Conservation (phyloP, 1,140 invertebrate species). For the Leptonema lineaticorne region DNA sequence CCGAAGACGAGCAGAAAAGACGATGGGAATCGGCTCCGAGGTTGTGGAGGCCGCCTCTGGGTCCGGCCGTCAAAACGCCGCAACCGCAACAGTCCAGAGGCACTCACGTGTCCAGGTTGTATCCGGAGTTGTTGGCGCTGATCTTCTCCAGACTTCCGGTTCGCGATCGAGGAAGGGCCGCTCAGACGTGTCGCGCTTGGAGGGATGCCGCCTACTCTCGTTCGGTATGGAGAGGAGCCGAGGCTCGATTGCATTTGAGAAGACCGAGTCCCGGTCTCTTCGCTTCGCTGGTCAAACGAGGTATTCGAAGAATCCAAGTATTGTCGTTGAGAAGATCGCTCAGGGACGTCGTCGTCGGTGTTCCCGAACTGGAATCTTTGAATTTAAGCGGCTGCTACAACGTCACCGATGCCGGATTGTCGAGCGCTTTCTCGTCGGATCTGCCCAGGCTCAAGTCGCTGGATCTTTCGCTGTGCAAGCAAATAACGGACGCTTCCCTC, state of each 20-base stretch:
- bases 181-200: constrained; percentile 89
- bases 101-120: constrained; percentile 83
- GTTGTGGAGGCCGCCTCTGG: constrained; percentile 48
- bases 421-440: constrained; percentile 75
- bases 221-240: constrained; percentile 90
- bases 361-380: constrained; percentile 83
- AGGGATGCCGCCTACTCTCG: constrained; percentile 88
- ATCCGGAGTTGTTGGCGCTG: constrained; percentile 88
- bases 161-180: constrained; percentile 82
- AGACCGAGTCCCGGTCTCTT: constrained; percentile 82
- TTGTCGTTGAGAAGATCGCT: constrained; percentile 82
- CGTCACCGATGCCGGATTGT: constrained; percentile 79
- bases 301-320: constrained; percentile 87
- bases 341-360: constrained; percentile 80
- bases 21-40: constrained; percentile 47
- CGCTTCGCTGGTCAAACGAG: constrained; percentile 79
- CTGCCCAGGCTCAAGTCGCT: constrained; percentile 73
- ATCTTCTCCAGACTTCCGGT: constrained; percentile 91
- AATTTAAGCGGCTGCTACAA: constrained; percentile 93
- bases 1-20: constrained; percentile 45
- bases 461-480: constrained; percentile 91
- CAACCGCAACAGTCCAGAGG: constrained; percentile 54
- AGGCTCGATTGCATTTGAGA: constrained; percentile 85
- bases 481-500: constrained; percentile 85
- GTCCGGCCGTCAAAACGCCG: constrained; percentile 54